Evolutionary conservation across 2,797 vertebrate species (phyloP).

Genomic region (Arnoldichthys spilopterus): DNA sequence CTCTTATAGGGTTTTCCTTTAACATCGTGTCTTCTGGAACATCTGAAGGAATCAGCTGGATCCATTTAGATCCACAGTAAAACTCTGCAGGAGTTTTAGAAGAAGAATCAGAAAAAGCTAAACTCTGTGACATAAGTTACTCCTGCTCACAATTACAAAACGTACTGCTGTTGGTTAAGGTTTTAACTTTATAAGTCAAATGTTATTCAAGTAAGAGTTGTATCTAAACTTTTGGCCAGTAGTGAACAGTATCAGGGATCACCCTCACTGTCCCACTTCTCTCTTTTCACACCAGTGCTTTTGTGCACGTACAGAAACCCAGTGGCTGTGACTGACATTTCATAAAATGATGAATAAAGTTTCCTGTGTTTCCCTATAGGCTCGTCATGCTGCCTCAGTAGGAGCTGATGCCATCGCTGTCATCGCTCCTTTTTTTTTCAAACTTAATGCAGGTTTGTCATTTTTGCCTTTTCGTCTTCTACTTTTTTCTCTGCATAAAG

Average conservation of each 20-base stretch:
- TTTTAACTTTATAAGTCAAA: background rate
- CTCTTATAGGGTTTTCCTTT: too few relatives aligned
- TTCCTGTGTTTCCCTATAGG: conserved; percentile 71
- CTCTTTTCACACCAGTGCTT: background rate
- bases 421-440: conserved; percentile 90
- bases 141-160: too few relatives aligned
- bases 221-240: background rate
- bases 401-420: conserved; percentile 86
- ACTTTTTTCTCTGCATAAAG: background rate
- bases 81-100: too few relatives aligned
- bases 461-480: background rate
- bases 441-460: conserved; percentile 83
- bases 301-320: background rate
- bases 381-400: conserved; percentile 83
- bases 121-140: too few relatives aligned
- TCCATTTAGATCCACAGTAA: too few relatives aligned
- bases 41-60: too few relatives aligned
- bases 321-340: background rate
- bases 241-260: background rate
- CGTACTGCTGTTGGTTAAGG: too few relatives aligned
- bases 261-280: background rate
- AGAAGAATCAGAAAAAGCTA: too few relatives aligned
- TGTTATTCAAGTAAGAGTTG: too few relatives aligned
- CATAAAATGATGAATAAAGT: conserved; percentile 3
- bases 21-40: too few relatives aligned